Evolutionary conservation across 2,797 vertebrate genomes (phyloP).

Genomic region (Tachyglossus aculeatus): DNA sequence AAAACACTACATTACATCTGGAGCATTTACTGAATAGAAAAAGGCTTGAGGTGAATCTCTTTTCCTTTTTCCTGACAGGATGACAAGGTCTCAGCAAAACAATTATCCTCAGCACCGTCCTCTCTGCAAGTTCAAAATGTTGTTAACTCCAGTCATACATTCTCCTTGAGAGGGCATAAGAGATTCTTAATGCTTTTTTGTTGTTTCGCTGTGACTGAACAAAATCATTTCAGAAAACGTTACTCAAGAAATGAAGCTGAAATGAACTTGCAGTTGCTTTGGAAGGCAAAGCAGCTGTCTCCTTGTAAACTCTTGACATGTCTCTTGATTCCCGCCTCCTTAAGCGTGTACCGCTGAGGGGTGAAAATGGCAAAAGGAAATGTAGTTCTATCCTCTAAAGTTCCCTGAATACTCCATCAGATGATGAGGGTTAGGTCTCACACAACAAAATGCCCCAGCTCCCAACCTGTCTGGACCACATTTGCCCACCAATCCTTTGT

Average conservation of each 20-base stretch:
- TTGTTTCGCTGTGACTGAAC: conserved; percentile 7
- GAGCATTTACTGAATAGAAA: background rate
- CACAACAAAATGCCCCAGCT: conserved; percentile 69
- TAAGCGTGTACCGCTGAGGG: conserved; percentile 36
- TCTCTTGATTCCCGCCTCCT: conserved; percentile 11
- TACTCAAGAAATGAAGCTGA: conserved; percentile 18
- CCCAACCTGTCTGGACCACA: conserved; percentile 60
- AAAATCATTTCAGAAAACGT: conserved; percentile 46
- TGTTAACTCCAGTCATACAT: conserved; percentile 21
- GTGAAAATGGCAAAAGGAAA: conserved; percentile 56
- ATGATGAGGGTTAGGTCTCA: conserved; percentile 69
- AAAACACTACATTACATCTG: background rate
- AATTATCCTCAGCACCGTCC: background rate
- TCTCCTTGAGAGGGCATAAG: conserved; percentile 16
- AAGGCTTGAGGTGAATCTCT: background rate
- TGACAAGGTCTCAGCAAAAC: background rate
- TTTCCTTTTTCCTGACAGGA: background rate
- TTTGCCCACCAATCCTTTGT: conserved; percentile 83
- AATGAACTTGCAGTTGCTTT: conserved; percentile 58
- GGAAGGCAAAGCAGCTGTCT: conserved; percentile 45
- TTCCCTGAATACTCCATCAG: conserved; percentile 52
- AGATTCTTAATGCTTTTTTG: conserved; percentile 30
- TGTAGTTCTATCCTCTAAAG: conserved; percentile 49
- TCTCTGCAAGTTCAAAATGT: conserved; percentile 49
- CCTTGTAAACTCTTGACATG: conserved; percentile 39